phyloP scores from a whole-genome alignment of 2,888 invertebrate genomes.

The Hoplodrina ambigua region DNA sequence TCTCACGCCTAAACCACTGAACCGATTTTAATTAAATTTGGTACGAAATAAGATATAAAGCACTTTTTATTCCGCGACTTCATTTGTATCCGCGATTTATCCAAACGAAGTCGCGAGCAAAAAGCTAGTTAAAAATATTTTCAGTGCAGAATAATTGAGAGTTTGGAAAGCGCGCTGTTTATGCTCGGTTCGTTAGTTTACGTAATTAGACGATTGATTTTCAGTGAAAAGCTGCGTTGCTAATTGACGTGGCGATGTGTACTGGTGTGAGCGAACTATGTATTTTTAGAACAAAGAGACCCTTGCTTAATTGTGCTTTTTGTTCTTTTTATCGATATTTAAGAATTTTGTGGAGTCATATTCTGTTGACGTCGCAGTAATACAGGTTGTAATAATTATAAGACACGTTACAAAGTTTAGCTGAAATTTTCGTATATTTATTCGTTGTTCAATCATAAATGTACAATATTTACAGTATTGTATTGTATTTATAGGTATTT shows the following conservation, averaged over 20 bases:
- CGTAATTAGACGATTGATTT: constrained; percentile 52
- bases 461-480: too few relatives aligned
- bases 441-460: too few relatives aligned
- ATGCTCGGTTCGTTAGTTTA: constrained; percentile 44
- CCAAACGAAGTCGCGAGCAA: too few relatives aligned
- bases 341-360: background rate
- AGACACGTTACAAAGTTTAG: too few relatives aligned
- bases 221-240: constrained; percentile 35
- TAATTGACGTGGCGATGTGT: constrained; percentile 23
- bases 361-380: background rate
- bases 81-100: too few relatives aligned
- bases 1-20: too few relatives aligned
- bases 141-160: constrained; percentile 27
- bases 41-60: too few relatives aligned
- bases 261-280: background rate
- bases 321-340: background rate
- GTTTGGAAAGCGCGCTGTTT: constrained; percentile 20
- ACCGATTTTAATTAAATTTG: too few relatives aligned
- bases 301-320: background rate
- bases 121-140: constrained; percentile 27
- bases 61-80: too few relatives aligned
- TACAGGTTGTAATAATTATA: too few relatives aligned
- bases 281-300: constrained; percentile 5
- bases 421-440: too few relatives aligned
- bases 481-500: too few relatives aligned